Conservation (phyloP, 2,113 vertebrate genomes). For the Zosterops hypoxanthus region DNA sequence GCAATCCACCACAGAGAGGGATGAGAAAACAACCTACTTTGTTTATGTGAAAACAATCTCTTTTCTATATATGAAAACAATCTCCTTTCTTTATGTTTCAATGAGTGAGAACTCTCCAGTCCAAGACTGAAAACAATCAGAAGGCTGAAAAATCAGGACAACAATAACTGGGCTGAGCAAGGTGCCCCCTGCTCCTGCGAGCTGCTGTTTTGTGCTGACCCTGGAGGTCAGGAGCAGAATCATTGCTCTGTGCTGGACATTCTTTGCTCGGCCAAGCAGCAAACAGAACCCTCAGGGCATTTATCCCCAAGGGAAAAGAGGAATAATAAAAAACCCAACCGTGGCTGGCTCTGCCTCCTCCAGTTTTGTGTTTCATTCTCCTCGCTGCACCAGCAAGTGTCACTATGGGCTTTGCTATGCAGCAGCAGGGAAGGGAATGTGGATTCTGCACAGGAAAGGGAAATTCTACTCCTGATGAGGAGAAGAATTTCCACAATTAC, state of each 20-base stretch:
- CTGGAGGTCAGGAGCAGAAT: not conserved
- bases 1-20: too few species aligned
- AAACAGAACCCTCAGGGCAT: not conserved
- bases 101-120: too few species aligned
- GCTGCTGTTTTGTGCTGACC: not conserved
- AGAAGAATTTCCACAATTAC: not conserved
- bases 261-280: not conserved
- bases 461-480: not conserved
- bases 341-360: not conserved
- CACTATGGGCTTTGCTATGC: constrained; percentile 43
- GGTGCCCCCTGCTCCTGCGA: not conserved
- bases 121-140: too few species aligned
- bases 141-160: too few species aligned
- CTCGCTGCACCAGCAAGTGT: constrained; percentile 42
- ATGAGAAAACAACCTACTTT: too few species aligned
- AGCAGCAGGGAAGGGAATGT: not conserved
- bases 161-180: not conserved
- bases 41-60: too few species aligned
- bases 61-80: too few species aligned
- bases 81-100: too few species aligned
- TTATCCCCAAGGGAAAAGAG: not conserved
- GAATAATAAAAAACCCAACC: not conserved
- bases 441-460: not conserved
- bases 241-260: not conserved
- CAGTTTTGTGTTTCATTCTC: not conserved